Evolutionary conservation across 1,140 invertebrate genomes (phyloP), one percentile per base, ranked within the genome.

Genomic region (Drosophila fuyamai): DNA sequence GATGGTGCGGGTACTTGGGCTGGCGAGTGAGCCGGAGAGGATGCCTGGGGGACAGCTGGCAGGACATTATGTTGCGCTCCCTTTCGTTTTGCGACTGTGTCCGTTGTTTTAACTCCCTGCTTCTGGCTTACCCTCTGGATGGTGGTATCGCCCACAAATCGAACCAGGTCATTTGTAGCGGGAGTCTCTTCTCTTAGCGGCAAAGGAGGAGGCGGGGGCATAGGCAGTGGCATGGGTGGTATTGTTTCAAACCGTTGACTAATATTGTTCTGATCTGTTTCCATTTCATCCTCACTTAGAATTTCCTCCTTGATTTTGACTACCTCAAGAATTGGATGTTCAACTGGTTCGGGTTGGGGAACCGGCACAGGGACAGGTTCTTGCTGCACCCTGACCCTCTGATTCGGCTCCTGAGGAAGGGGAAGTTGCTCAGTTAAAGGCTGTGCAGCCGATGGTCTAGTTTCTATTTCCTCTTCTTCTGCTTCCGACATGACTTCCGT

Each of bases 401-500:
- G 27, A 38, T 35, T 40, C n/a, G 23, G 43, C n/a, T 51, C 29
- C 29, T 16, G 55, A 9, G 47, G 48, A 6, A 29, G 2, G 1
- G 38, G 16, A 4, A 73, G 13, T 32, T 73, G 50, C 35, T 55
- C 29, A 12, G 44, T 38, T 35, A 5, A 16, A n/a, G 23, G 41
- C 2, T 35, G 16, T 9, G 1, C 1, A 4, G 12, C 35, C 8
- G 27, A 4, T 14, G 1, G 13, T 0, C 7, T 4, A 4, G 12
- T 10, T 2, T 16, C 16, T 12, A 63, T 54, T 29, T 77, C 68
- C 14, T 66, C 85, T 0, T 90, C 90, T 38, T 93, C 91, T 9
- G 91, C 81, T 68, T 93, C 92, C 1, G 82, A 86, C 13, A 86
- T 16, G 4, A 86, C 53, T 13, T 88, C 83, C 29, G 74, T 93